A percentile compares a stretch with the other conserved stretches of the same genome.
Conservation (phyloP, 2,797 vertebrate genomes). For the Eutrigla gurnardus region DNA sequence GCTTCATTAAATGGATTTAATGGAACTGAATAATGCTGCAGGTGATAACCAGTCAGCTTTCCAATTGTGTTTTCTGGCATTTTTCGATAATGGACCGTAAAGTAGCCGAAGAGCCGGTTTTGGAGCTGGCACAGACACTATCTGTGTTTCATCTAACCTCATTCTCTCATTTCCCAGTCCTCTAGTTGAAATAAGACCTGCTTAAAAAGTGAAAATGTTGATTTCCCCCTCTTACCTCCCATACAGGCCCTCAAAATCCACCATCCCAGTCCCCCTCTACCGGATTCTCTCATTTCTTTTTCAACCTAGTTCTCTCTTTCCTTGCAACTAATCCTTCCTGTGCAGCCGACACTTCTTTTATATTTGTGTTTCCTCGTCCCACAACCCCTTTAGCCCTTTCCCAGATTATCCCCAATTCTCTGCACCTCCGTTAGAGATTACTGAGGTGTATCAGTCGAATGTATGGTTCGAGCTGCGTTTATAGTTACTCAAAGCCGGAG, state of each 20-base stretch:
- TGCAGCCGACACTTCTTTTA: constrained; percentile 3
- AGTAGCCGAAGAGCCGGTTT: constrained; percentile 7
- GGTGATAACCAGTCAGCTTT: constrained; percentile 71
- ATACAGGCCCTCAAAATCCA: constrained; percentile 15
- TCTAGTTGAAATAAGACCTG: constrained; percentile 30
- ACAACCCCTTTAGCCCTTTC: neutral
- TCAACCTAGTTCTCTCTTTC: constrained; percentile 15
- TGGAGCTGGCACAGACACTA: constrained; percentile 13
- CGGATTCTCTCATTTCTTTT: constrained; percentile 34
- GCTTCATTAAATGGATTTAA: constrained; percentile 66
- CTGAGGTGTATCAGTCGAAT: constrained; percentile 19
- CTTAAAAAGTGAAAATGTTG: constrained; percentile 37
- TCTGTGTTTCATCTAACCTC: constrained; percentile 23
- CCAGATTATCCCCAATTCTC: constrained; percentile 9
- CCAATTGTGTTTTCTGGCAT: constrained; percentile 59
- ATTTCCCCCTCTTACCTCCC: constrained; percentile 15
- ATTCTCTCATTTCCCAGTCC: constrained; percentile 32
- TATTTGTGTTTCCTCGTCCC: constrained; percentile 2
- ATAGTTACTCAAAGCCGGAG: constrained; percentile 63
- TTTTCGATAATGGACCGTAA: constrained; percentile 34
- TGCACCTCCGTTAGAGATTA: neutral
- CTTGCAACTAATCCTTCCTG: constrained; percentile 47
- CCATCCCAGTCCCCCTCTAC: constrained; percentile 32
- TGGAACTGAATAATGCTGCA: constrained; percentile 63
- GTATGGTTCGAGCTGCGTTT: constrained; percentile 41